These are phyloP conservation scores for Brachypteracias leptosomus DNA, from an alignment of 2,113 vertebrate genomes.

Conservation along the genomic window DNA sequence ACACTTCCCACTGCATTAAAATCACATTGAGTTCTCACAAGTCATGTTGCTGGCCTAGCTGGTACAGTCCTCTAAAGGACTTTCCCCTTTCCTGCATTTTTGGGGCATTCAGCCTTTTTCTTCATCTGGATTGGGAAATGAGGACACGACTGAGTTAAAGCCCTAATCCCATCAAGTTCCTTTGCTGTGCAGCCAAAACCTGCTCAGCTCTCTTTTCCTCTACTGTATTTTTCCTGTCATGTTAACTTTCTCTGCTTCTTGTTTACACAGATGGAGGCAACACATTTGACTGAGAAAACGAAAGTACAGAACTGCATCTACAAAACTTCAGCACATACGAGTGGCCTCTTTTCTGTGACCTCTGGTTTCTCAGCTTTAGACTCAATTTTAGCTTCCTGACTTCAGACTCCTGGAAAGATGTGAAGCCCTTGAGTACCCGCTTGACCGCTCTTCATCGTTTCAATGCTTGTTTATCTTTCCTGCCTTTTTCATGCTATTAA, in stretches of 20 bases:
- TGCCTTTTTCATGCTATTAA: neutral
- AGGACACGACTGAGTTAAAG: neutral
- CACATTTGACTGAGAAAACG: neutral
- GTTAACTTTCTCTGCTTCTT: neutral
- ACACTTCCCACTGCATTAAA: neutral
- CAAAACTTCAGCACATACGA: neutral
- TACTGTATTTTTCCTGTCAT: neutral
- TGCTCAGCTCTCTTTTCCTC: neutral
- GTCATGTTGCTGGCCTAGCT: neutral
- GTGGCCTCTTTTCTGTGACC: neutral
- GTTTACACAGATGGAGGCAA: constrained; percentile 32
- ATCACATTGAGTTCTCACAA: neutral
- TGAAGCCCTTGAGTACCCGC: neutral
- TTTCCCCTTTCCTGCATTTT: neutral
- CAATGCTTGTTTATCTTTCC: neutral
- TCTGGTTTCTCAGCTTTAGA: neutral
- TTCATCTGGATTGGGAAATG: neutral
- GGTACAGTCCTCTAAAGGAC: neutral
- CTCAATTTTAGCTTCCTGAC: neutral
- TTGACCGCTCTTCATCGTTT: neutral
- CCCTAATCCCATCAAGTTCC: neutral
- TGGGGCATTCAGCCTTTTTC: neutral
- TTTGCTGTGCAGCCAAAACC: neutral
- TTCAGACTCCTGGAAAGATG: neutral
- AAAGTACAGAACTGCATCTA: neutral